Evolutionary conservation across 1,140 invertebrate species (phyloP).

Genomic region (Pissodes strobi): DNA sequence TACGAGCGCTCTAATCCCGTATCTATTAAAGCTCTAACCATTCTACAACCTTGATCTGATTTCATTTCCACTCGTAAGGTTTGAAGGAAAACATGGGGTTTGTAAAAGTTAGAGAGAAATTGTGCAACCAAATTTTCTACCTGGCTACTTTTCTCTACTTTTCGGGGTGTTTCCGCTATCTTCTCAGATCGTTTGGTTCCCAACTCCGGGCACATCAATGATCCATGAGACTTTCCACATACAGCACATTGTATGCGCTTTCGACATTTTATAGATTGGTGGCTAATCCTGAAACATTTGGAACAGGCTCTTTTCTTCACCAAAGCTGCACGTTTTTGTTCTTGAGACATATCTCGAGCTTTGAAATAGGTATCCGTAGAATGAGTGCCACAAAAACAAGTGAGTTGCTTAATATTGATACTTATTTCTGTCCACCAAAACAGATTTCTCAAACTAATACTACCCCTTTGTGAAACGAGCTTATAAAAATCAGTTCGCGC

Average conservation of each 20-base stretch:
- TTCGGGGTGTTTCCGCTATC: background rate
- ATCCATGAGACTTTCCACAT: conserved; percentile 5
- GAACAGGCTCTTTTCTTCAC: conserved; percentile 31
- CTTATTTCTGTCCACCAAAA: too few species aligned
- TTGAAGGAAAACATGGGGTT: conserved; percentile 21
- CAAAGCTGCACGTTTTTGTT: conserved; percentile 9
- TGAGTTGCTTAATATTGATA: too few species aligned
- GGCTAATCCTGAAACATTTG: conserved; percentile 20
- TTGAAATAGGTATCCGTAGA: conserved; percentile 24
- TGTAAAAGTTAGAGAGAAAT: background rate
- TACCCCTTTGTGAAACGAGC: too few species aligned
- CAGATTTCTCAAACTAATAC: too few species aligned
- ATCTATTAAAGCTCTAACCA: conserved; percentile 19
- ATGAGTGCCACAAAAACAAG: conserved; percentile 21
- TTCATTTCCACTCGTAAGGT: conserved; percentile 5
- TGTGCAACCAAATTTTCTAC: background rate
- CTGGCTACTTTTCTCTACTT: background rate
- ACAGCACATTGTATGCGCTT: conserved; percentile 19
- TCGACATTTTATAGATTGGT: conserved; percentile 16
- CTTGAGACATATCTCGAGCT: conserved; percentile 12
- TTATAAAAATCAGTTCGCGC: too few species aligned
- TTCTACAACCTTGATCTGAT: background rate
- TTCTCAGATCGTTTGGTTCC: background rate
- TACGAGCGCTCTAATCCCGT: conserved; percentile 18
- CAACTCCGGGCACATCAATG: conserved; percentile 22